Percentiles rank a stretch among this genome's conserved stretches.
Evolutionary conservation across 2,113 vertebrate species (phyloP).

Genomic region (Gymnogyps californianus): DNA sequence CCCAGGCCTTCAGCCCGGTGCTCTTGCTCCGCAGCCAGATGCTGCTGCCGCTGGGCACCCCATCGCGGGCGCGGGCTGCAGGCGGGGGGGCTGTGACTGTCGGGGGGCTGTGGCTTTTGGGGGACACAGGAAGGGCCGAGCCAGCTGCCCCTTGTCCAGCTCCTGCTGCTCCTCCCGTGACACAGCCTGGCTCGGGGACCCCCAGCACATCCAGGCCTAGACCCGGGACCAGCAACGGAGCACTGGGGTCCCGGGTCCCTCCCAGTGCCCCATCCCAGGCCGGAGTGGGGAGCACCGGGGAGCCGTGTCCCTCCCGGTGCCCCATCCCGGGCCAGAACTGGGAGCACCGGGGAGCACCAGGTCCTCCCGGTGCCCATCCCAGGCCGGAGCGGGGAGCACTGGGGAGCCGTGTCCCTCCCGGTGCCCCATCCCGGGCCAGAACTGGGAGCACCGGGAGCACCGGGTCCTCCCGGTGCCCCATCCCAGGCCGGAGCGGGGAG

Average conservation of each 20-base stretch:
- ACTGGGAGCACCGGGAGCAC: not conserved
- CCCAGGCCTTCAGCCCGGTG: not conserved
- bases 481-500: not conserved
- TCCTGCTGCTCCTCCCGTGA: not conserved
- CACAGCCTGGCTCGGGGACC: no score
- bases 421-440: not conserved
- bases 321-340: not conserved
- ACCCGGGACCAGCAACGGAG: not conserved
- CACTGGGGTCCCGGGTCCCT: no score
- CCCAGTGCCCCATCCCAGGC: no score
- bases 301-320: not conserved
- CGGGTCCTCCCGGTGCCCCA: no score
- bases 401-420: accelerated
- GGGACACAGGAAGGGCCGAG: not conserved
- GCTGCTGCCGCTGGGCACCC: not conserved
- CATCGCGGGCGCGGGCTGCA: not conserved
- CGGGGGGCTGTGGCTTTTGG: not conserved
- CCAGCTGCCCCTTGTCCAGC: not conserved
- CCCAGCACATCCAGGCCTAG: not conserved
- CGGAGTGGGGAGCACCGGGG: not conserved
- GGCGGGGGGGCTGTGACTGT: not conserved
- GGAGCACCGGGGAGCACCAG: not conserved
- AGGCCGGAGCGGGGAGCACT: not conserved
- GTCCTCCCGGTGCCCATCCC: not conserved
- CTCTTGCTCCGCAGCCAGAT: not conserved